Evolutionary conservation across 1,140 invertebrate species (phyloP).

Genomic region (Papilio dardanus): DNA sequence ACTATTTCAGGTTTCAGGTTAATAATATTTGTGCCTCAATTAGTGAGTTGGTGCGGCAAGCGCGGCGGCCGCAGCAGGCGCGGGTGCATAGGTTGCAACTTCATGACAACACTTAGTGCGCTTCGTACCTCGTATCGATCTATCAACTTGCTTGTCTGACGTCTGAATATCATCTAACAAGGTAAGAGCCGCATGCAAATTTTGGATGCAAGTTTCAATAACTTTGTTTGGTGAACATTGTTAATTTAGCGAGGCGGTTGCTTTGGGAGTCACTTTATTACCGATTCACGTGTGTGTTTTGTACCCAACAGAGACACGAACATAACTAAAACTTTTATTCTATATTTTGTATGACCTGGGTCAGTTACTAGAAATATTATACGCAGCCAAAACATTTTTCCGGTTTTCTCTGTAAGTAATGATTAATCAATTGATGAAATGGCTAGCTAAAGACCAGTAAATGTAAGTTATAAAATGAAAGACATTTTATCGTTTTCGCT

Average conservation of each 20-base stretch:
- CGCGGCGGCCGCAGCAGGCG: not conserved
- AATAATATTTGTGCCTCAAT: constrained; percentile 32
- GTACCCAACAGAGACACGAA: not conserved
- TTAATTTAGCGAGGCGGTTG: constrained; percentile 8
- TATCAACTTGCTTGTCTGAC: constrained; percentile 24
- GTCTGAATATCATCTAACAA: constrained; percentile 23
- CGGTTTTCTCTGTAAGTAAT: not conserved
- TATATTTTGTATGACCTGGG: not conserved
- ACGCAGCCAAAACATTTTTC: not conserved
- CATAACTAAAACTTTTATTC: not conserved
- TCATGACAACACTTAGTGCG: constrained; percentile 30
- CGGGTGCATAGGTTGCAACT: constrained; percentile 17
- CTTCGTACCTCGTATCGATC: constrained; percentile 27
- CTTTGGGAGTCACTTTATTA: not conserved
- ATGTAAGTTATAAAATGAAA: not conserved
- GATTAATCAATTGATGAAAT: no score
- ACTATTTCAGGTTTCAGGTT: no score
- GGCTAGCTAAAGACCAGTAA: not conserved
- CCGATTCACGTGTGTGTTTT: not conserved
- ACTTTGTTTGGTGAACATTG: constrained; percentile 1
- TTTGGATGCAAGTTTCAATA: constrained; percentile 13
- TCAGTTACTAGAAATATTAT: no score
- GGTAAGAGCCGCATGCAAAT: constrained; percentile 19
- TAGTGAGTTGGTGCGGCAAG: constrained; percentile 4
- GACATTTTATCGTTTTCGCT: not conserved